Base-by-base conservation (phyloP, 2,797 vertebrate genomes). In the Falco berigora region DNA sequence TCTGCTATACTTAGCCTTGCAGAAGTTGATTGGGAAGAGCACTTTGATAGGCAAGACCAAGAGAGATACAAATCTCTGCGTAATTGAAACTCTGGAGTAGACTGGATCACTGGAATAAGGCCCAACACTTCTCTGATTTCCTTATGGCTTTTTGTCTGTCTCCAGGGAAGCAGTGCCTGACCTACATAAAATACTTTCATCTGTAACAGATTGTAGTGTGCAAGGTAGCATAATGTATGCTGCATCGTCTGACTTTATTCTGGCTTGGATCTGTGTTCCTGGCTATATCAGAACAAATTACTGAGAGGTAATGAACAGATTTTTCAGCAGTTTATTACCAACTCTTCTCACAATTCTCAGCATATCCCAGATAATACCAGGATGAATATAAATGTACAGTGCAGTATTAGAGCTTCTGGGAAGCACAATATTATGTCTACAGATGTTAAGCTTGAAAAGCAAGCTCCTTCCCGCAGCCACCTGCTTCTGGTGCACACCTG, bases 181-280 rank as follows among this genome's bases (percentile, higher is more conserved):
- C 92, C 90, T 96, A 95, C 64, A 92, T 96, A 92, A 90, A 89
- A 50, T 34, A 86, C 81, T 92, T 96, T 47, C 32, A 56, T 93
- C 64, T 88, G 61, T 64, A 76, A 52, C 89, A 94, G 74, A 82
- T 30, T 61, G 76, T 62, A 12, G 46, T 61, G 64, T 94, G 50
- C 83, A 64, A 67, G 75, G 86, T 90, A 94, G 36, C 86, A 50
- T 55, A 83, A 84, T 61, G 8, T 44, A 13, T 80, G 38, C 78
- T 93, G 53, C 86, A 32, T 95, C 50, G 21, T 63, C 76, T 82
- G 27, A 16, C 59, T 94, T 74, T 56, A 15, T 50, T 59, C 68
- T 86, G 69, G 32, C 55, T 90, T 36, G 67, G 46, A 56, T 92
- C 74, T 82, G 40, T 82, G 63, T 79, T 91, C 88, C 36, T 63